Conservation (phyloP, 2,797 vertebrate genomes). For the Etheostoma perlongum region DNA sequence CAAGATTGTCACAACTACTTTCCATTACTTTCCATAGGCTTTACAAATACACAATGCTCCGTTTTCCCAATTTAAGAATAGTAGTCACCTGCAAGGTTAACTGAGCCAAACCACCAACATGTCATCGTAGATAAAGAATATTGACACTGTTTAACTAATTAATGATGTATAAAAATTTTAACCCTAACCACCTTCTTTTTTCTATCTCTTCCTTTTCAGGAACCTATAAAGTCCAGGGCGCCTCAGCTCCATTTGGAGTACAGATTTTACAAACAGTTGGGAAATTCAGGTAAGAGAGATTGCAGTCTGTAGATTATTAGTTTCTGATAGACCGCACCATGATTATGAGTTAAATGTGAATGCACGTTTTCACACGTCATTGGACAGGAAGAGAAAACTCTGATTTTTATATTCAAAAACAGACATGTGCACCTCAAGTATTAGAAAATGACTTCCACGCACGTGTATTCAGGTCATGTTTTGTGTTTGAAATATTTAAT, state of each 20-base stretch:
- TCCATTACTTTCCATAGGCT: not conserved
- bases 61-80: not conserved
- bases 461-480: not conserved
- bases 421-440: not conserved
- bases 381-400: not conserved
- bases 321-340: not conserved
- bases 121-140: not conserved
- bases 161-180: conserved; percentile 12
- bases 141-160: not conserved
- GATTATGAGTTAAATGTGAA: not conserved
- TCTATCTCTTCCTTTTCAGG: conserved; percentile 82
- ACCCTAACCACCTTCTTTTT: not conserved
- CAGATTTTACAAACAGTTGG: conserved; percentile 99
- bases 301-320: not conserved
- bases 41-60: not conserved
- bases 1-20: not conserved
- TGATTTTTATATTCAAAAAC: not conserved
- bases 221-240: conserved; percentile 97
- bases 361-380: not conserved
- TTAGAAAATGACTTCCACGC: not conserved
- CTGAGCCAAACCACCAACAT: not conserved
- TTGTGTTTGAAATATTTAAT: not conserved
- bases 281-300: conserved; percentile 90
- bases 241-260: conserved; percentile 98
- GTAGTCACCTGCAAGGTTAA: not conserved